Base-by-base conservation (phyloP, 2,797 vertebrate species). In the Spea hammondii region DNA sequence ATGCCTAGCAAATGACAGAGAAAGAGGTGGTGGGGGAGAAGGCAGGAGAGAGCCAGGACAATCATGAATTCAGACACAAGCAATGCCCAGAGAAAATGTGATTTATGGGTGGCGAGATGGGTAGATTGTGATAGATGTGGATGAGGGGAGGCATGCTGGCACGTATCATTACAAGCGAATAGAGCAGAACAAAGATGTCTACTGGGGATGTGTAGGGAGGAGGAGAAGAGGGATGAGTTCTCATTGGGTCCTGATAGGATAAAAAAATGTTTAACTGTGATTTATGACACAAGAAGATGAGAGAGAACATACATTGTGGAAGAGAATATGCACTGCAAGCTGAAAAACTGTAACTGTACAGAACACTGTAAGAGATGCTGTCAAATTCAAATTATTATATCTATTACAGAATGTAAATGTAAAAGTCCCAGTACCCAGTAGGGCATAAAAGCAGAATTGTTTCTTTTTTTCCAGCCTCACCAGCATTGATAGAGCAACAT, bases 81-180 rank as follows among this genome's bases (percentile, higher is more conserved):
- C 49, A 57, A 75, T 70, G 53, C 5, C 12, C 5, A 59, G 65
- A 59, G 48, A 77, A 44, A 77, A 55, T 62, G 57, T 51, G 71
- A 60, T 72, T 46, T 78, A 17, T 70, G 57, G 60, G 66, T 45
- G 32, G 48, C 65, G 68, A 60, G 54, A 65, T 32, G 60, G 44
- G 45, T 72, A 72, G 9, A 66, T 66, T 72, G 67, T 72, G 65
- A 72, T 67, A 78, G 57, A 78, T 70, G 77, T 9, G 48, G 51
- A 57, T 57, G 55, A 5, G 4, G 55, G 12, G n/a, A 70, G 70
- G 17, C 62, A n/a, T 48, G 32, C 60, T 72, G 77, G 55, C 62
- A 49, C 13, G 51, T 55, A 64, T 57, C 62, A 78, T 78, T 78
- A 78, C 70, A n/a, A 14, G 72, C 8, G 44, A 32, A 45, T 65